Conservation (phyloP, 2,113 vertebrate species). For the Silurus meridionalis region DNA sequence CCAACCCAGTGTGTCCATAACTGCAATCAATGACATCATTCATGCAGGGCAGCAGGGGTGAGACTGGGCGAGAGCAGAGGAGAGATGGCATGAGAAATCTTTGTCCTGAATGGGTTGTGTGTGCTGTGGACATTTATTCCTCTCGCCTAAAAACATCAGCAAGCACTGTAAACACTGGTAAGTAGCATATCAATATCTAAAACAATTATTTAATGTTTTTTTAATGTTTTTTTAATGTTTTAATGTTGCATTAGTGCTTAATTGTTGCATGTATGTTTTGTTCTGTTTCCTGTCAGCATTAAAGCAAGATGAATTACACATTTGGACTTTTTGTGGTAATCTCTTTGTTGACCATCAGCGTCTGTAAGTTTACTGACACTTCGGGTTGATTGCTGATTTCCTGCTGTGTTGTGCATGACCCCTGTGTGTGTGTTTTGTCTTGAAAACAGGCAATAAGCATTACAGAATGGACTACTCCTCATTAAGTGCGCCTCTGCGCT, state of each 20-base stretch:
- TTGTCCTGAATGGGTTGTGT: conserved; percentile 38
- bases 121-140: conserved; percentile 20
- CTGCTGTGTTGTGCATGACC: conserved; percentile 21
- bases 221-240: not conserved
- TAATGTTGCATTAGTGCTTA: not conserved
- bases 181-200: not conserved
- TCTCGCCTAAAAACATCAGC: not conserved
- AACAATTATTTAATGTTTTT: not conserved
- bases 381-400: not conserved
- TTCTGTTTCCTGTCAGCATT: conserved; percentile 4
- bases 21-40: conserved; percentile 52
- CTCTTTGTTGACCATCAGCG: conserved; percentile 48
- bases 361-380: conserved; percentile 57
- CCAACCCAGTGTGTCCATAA: conserved; percentile 17
- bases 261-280: not conserved
- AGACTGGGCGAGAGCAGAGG: conserved; percentile 46
- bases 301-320: conserved; percentile 58
- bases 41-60: conserved; percentile 42
- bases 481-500: conserved; percentile 64
- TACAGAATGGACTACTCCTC: conserved; percentile 46
- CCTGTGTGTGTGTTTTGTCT: conserved; percentile 34
- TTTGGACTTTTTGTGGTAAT: conserved; percentile 58
- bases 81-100: conserved; percentile 46
- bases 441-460: conserved; percentile 47
- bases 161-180: conserved; percentile 31